Conservation (phyloP, 2,113 vertebrate species). For the Oncorhynchus keta region DNA sequence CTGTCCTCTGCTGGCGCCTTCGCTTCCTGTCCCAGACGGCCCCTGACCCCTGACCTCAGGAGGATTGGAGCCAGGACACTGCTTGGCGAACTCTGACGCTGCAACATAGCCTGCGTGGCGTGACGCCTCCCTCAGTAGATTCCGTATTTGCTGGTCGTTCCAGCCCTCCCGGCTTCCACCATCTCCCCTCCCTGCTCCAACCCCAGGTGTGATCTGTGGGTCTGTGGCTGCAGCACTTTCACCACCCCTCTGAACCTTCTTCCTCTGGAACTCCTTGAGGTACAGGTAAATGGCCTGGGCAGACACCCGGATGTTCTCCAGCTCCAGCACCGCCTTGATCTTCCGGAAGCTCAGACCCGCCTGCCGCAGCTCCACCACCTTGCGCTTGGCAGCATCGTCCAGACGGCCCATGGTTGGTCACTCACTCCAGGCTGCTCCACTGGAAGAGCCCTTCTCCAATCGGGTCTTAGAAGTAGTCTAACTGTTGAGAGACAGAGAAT, state of each 20-base stretch:
- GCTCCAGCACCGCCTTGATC: constrained; percentile 85
- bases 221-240: accelerated
- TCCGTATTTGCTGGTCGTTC: constrained; percentile 70
- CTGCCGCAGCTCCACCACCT: constrained; percentile 82
- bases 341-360: constrained; percentile 84
- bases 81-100: constrained; percentile 44
- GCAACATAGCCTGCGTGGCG: constrained; percentile 50
- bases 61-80: constrained; percentile 31
- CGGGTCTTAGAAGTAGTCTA: no score
- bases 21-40: neutral
- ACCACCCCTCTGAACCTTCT: constrained; percentile 54
- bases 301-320: constrained; percentile 83
- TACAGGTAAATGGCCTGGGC: constrained; percentile 84
- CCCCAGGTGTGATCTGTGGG: neutral
- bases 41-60: constrained; percentile 21
- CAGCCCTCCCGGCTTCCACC: constrained; percentile 53
- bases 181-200: constrained; percentile 15
- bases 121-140: constrained; percentile 50
- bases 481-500: no score
- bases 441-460: neutral
- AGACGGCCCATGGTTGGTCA: constrained; percentile 77
- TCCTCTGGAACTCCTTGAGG: constrained; percentile 78
- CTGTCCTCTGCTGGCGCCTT: neutral
- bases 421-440: neutral
- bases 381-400: constrained; percentile 81